Conservation (phyloP, 2,113 vertebrate genomes). For the Ascaphus truei region DNA sequence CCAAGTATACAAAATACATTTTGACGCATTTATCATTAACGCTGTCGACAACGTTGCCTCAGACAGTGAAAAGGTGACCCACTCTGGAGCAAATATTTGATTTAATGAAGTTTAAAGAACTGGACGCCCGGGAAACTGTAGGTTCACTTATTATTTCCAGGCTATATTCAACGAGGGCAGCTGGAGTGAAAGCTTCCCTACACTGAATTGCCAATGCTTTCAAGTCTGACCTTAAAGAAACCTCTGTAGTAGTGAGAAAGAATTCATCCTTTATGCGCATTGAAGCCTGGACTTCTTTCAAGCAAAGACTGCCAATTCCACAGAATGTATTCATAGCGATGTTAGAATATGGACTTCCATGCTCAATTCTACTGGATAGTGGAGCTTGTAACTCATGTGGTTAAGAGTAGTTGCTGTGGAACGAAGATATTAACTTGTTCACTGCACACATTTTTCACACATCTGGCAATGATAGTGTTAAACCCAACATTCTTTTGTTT, state of each 20-base stretch:
- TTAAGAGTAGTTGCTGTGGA: constrained; percentile 39
- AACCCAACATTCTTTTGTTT: too few species aligned
- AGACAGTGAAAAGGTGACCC: constrained; percentile 43
- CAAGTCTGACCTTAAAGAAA: constrained; percentile 50
- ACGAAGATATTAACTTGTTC: too few species aligned
- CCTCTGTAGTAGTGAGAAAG: constrained; percentile 54
- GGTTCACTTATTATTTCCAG: constrained; percentile 41
- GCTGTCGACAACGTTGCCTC: background rate
- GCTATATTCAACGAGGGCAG: constrained; percentile 41
- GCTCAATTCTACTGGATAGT: constrained; percentile 34
- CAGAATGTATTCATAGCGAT: constrained; percentile 40
- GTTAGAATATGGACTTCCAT: constrained; percentile 40
- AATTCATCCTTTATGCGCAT: constrained; percentile 56
- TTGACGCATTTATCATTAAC: background rate
- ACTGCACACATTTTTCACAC: too few species aligned
- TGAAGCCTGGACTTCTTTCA: constrained; percentile 46
- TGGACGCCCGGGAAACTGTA: constrained; percentile 48
- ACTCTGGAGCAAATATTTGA: constrained; percentile 56
- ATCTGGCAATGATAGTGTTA: too few species aligned
- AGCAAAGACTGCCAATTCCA: constrained; percentile 44
- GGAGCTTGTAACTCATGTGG: constrained; percentile 48
- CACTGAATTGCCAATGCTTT: constrained; percentile 27
- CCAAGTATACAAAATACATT: too few species aligned
- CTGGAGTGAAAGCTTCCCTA: constrained; percentile 38
- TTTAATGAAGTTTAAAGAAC: constrained; percentile 55